phyloP scores from a whole-genome alignment of 2,797 vertebrate genomes.

The Acrossocheilus wenchowensis region DNA sequence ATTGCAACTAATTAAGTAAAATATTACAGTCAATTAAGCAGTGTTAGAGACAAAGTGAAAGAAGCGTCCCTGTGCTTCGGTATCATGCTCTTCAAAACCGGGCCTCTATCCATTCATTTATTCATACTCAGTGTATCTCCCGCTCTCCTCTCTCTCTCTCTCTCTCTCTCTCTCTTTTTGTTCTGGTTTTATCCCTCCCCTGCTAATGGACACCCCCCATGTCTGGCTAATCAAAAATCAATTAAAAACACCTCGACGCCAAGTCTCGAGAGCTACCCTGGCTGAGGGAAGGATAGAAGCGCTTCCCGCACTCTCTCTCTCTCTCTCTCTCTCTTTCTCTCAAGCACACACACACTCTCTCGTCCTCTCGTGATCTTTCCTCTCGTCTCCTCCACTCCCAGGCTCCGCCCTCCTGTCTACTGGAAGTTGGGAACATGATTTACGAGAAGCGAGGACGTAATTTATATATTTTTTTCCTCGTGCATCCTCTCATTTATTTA shows the following conservation, averaged over 20 bases:
- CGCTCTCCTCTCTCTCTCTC: slow-evolving; percentile 64
- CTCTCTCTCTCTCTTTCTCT: slow-evolving; percentile 55
- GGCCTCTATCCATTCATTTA: slow-evolving; percentile 66
- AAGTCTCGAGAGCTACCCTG: slow-evolving; percentile 79
- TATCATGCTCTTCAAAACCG: slow-evolving; percentile 69
- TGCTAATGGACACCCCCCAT: slow-evolving; percentile 81
- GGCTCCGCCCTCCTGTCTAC: slow-evolving; percentile 86
- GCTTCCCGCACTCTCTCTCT: slow-evolving; percentile 72
- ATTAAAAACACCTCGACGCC: slow-evolving; percentile 87
- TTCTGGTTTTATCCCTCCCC: slow-evolving; percentile 76
- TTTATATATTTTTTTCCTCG: slow-evolving; percentile 83
- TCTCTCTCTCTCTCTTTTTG: slow-evolving; percentile 44
- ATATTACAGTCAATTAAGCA: slow-evolving; percentile 73
- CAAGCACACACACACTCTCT: slow-evolving; percentile 24
- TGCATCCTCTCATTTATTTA: slow-evolving; percentile 89
- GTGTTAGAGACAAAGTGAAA: slow-evolving; percentile 65
- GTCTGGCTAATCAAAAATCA: slow-evolving; percentile 89
- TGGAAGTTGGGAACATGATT: slow-evolving; percentile 89
- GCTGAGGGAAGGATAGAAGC: slow-evolving; percentile 81
- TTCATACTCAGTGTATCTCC: slow-evolving; percentile 38
- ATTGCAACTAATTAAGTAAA: slow-evolving; percentile 71
- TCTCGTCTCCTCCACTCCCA: slow-evolving; percentile 59
- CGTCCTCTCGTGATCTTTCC: slow-evolving; percentile 60
- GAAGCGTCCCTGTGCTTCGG: slow-evolving; percentile 60
- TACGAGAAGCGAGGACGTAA: slow-evolving; percentile 88